These are phyloP conservation scores for Microhierax caerulescens DNA, from an alignment of 2,797 vertebrate species.

Conservation along the genomic window DNA sequence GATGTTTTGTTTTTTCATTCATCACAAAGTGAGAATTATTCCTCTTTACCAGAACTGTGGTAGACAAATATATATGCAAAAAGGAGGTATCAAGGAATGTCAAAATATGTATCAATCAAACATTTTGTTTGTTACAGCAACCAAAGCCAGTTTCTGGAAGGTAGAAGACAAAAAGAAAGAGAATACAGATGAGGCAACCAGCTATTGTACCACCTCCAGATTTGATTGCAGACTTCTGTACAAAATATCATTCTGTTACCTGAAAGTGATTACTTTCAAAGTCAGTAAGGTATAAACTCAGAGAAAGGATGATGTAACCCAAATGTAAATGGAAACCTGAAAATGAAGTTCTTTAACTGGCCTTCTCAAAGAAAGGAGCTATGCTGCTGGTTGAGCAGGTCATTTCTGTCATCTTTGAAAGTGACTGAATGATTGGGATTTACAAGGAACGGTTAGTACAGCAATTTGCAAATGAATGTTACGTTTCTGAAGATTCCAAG, in stretches of 20 bases:
- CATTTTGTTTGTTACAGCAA: background rate
- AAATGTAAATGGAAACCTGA: background rate
- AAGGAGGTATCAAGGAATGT: background rate
- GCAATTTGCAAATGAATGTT: background rate
- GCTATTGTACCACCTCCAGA: background rate
- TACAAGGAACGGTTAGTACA: rapidly evolving
- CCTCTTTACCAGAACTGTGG: background rate
- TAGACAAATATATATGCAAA: conserved; percentile 13
- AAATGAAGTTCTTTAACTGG: background rate
- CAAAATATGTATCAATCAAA: background rate
- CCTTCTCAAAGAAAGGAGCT: background rate
- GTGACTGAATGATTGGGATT: background rate
- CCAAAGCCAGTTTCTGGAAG: background rate
- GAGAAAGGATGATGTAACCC: background rate
- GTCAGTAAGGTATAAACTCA: background rate
- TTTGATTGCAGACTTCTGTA: background rate
- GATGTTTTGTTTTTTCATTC: conserved; percentile 5
- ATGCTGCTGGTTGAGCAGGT: background rate
- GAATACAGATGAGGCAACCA: background rate
- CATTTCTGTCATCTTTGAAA: background rate
- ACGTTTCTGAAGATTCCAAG: background rate
- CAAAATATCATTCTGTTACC: background rate
- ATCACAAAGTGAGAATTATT: background rate
- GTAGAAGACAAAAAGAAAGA: background rate
- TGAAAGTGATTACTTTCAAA: background rate